Conservation (phyloP, 2,888 invertebrate genomes). For the Papilio protenor region DNA sequence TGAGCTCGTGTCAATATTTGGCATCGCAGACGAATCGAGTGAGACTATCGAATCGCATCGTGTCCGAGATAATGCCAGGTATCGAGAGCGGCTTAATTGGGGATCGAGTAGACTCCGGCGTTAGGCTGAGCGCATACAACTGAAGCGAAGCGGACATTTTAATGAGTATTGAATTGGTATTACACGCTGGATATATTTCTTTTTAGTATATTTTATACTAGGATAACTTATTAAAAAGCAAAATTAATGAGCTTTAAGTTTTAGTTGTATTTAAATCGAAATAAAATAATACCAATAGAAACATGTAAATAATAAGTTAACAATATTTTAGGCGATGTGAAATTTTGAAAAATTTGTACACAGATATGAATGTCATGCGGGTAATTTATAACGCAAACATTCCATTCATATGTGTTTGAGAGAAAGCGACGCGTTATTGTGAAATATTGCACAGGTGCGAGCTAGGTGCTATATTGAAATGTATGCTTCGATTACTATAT, state of each 20-base stretch:
- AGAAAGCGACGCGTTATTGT: conserved; percentile 27
- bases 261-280: too few relatives aligned
- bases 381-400: conserved; percentile 35
- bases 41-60: conserved; percentile 57
- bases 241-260: not conserved
- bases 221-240: not conserved
- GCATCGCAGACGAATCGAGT: conserved; percentile 60
- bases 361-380: conserved; percentile 4
- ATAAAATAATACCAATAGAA: too few relatives aligned
- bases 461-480: conserved; percentile 23
- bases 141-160: not conserved
- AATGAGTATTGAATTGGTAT: not conserved
- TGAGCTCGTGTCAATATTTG: conserved; percentile 72
- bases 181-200: not conserved
- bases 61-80: conserved; percentile 66
- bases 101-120: conserved; percentile 61
- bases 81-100: conserved; percentile 74
- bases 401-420: conserved; percentile 29
- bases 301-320: too few relatives aligned
- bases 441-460: conserved; percentile 33
- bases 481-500: conserved; percentile 12
- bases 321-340: not conserved
- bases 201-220: not conserved
- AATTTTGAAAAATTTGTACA: not conserved
- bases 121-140: conserved; percentile 39